Base-by-base conservation (phyloP, 2,797 vertebrate species). In the Gallinago solitaria region DNA sequence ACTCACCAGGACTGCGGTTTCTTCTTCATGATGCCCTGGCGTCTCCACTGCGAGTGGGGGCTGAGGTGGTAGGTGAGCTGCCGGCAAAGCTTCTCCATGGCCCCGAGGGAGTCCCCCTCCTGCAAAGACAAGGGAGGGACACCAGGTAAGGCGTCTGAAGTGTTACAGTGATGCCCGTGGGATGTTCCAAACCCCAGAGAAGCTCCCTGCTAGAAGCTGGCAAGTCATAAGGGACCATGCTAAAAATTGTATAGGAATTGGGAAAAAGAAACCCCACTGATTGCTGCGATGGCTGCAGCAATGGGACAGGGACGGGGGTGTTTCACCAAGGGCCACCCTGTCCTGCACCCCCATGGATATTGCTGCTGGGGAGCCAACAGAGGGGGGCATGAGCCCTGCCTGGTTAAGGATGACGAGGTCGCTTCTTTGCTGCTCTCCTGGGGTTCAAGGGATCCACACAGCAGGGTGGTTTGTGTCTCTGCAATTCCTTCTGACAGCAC, bases 61-160 rank as follows among this genome's bases (percentile, higher is more conserved):
- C 99, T 99, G 86, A 99, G 99, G 96, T 99, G 99, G 96, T 99
- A 99, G 35, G 99, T 99, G 98, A 99, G 98, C 98, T 99, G 99
- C 70, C 99, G 98, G 97, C 99, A 99, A 30, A 99, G 99, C 98
- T 99, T 99, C 98, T 99, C 99, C 99, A 99, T 99, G 60, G 99
- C 98, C 9, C 99, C 99, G 3, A 99, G 97, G 2, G 99, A 98
- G 61, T 99, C 99, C 0, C 98, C 99, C 77, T 99, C 99, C 99
- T 99, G 97, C 37, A 73, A 76, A 89, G 77, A 61, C 57, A 93
- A 15, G 7, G 50, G 1, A 19, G 2, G 11, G 43, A 56, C 1
- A 1, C 4, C 2, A 25, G 24, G 3, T 93, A 21, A 89, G 82
- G 48, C 23, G 28, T 17, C 47, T 76, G 84, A 45, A 54, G 56